These are phyloP conservation scores for Grallaria varia DNA, from an alignment of 2,113 vertebrate genomes.

Conservation along the genomic window DNA sequence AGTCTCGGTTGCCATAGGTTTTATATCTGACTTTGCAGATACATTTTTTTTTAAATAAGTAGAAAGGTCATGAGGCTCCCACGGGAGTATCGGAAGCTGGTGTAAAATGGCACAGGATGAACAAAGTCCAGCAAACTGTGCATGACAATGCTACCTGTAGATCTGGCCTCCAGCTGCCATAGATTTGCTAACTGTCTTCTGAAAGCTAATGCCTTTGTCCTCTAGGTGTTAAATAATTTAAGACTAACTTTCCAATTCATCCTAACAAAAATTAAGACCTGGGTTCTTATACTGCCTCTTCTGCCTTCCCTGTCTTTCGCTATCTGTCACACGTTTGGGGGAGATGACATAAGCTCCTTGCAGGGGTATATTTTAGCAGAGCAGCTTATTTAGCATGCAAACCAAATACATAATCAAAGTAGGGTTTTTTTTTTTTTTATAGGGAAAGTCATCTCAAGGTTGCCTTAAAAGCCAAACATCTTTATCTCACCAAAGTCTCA, in stretches of 20 bases:
- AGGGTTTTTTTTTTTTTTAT: constrained; percentile 45
- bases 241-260: background rate
- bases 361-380: constrained; percentile 31
- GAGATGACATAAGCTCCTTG: constrained; percentile 41
- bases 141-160: background rate
- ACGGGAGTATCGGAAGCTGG: background rate
- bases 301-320: background rate
- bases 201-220: background rate
- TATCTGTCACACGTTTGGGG: background rate
- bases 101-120: background rate
- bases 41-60: background rate
- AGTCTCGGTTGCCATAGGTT: background rate
- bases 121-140: background rate
- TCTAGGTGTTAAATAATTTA: background rate
- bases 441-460: constrained; percentile 65
- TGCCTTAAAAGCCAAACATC: constrained; percentile 64
- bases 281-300: background rate
- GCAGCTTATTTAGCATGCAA: constrained; percentile 59
- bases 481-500: constrained; percentile 56
- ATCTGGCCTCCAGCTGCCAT: background rate
- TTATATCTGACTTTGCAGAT: background rate
- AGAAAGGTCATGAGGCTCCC: background rate
- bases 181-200: background rate
- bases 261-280: background rate
- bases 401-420: constrained; percentile 40